Base-by-base conservation (phyloP, 2,113 vertebrate genomes). In the Bufo bufo region DNA sequence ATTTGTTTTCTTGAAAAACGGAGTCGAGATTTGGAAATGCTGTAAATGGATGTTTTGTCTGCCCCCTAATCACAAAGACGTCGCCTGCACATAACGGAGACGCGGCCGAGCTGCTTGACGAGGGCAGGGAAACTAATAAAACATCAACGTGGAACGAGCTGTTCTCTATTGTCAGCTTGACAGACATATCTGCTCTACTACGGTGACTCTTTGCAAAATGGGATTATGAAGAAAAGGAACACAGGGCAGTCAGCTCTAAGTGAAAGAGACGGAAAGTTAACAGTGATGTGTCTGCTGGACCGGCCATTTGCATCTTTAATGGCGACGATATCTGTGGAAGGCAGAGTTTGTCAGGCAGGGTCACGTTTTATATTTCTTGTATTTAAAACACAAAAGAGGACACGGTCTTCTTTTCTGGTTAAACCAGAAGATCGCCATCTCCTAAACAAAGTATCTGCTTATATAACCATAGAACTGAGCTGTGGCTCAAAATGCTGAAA, bases 11-110 rank as follows among this genome's bases (percentile, higher is more conserved):
- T 50, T 66, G 81, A 66, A 47, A 83, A 83, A 50, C 20, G 81
- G 20, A 69, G 19, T 47, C n/a, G 63, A 52, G 61, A 58, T 23
- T 66, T n/a, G 13, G 0, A 69, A 16, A 83, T 66, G 66, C 47
- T 83, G 61, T 83, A 83, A 83, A 66, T 66, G 4, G 80, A 82
- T 63, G 80, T 63, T 81, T 33, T 82, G 80, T 82, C 65, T 82
- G 65, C 65, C 4, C 59, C 11, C 2, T 47, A 82, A 63, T 82
- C 49, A 50, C 3, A 65, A 65, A 82, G 80, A 78, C 80, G 17
- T 4, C 3, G 17, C 17, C 63, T 7, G 47, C 45, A 65, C 59
- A 82, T 65, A 69, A 69, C 52, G 61, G 14, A 50, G 81, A 20
- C 23, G 81, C 52, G 52, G 47, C 61, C 13, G n/a, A 4, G 20